These are phyloP conservation scores for Pharmacophagus antenor DNA, from an alignment of 2,888 invertebrate species.

Conservation along the genomic window DNA sequence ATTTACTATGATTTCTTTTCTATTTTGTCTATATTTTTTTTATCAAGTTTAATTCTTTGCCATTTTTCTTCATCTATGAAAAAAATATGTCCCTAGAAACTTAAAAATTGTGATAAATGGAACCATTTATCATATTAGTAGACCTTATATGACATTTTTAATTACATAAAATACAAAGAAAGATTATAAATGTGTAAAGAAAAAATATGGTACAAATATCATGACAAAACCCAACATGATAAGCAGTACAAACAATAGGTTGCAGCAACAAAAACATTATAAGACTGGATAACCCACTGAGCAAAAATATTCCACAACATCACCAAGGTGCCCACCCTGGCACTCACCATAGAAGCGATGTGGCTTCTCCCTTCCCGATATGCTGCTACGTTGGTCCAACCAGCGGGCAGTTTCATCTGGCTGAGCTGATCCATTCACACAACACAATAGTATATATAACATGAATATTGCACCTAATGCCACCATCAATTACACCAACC, in stretches of 20 bases:
- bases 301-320: slow-evolving; percentile 14
- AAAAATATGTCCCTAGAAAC: too few species aligned
- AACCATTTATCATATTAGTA: too few species aligned
- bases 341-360: slow-evolving; percentile 79
- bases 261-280: slow-evolving; percentile 65
- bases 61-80: too few species aligned
- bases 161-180: too few species aligned
- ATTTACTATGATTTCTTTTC: too few species aligned
- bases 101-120: too few species aligned
- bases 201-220: neutral
- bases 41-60: too few species aligned
- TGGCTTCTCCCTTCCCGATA: slow-evolving; percentile 61
- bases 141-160: too few species aligned
- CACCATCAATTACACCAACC: slow-evolving; percentile 74
- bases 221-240: slow-evolving; percentile 41
- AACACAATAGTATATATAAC: slow-evolving; percentile 81
- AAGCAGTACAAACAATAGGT: slow-evolving; percentile 50
- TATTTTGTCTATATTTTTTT: too few species aligned
- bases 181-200: too few species aligned
- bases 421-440: slow-evolving; percentile 78
- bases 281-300: slow-evolving; percentile 1
- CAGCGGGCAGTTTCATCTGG: slow-evolving; percentile 76
- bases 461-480: slow-evolving; percentile 78
- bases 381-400: slow-evolving; percentile 69
- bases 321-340: slow-evolving; percentile 16